phyloP scores from a whole-genome alignment of 1,140 invertebrate species.

The Pogonomyrmex californicus region DNA sequence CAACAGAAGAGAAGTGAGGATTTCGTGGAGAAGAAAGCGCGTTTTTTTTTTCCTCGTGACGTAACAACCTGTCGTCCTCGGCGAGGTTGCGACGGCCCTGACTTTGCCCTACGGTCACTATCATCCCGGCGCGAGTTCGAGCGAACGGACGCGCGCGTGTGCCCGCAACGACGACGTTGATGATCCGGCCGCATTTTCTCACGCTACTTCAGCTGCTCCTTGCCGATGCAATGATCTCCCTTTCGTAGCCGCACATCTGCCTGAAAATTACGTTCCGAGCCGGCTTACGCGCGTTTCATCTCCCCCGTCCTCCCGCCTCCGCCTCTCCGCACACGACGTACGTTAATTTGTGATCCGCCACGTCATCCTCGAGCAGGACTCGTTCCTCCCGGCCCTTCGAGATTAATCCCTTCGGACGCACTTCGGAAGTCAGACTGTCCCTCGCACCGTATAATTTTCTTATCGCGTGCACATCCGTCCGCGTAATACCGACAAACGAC shows the following conservation, averaged over 20 bases:
- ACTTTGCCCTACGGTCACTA: slow-evolving; percentile 72
- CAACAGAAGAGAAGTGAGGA: not conserved
- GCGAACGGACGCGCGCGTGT: slow-evolving; percentile 29
- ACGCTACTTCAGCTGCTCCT: slow-evolving; percentile 79
- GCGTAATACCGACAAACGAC: not conserved
- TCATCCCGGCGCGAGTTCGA: slow-evolving; percentile 35
- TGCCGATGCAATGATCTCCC: slow-evolving; percentile 74
- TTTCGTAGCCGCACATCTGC: slow-evolving; percentile 72
- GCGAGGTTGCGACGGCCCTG: slow-evolving; percentile 65
- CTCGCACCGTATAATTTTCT: not conserved
- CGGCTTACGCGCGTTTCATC: slow-evolving; percentile 51
- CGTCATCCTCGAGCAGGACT: slow-evolving; percentile 36
- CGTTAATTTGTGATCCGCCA: slow-evolving; percentile 41
- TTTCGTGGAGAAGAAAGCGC: not conserved
- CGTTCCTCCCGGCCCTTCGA: not conserved
- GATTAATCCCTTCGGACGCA: slow-evolving; percentile 32
- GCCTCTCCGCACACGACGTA: not conserved
- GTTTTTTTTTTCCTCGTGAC: slow-evolving; percentile 16
- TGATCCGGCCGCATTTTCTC: slow-evolving; percentile 77
- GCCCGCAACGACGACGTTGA: slow-evolving; percentile 24
- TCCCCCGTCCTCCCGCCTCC: not conserved
- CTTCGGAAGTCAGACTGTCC: slow-evolving; percentile 10
- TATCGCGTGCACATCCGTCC: not conserved
- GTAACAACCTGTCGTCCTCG: slow-evolving; percentile 22
- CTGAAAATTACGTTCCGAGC: slow-evolving; percentile 73